Conservation (phyloP, 2,113 vertebrate genomes). For the Cyphomyrus plagiostoma region DNA sequence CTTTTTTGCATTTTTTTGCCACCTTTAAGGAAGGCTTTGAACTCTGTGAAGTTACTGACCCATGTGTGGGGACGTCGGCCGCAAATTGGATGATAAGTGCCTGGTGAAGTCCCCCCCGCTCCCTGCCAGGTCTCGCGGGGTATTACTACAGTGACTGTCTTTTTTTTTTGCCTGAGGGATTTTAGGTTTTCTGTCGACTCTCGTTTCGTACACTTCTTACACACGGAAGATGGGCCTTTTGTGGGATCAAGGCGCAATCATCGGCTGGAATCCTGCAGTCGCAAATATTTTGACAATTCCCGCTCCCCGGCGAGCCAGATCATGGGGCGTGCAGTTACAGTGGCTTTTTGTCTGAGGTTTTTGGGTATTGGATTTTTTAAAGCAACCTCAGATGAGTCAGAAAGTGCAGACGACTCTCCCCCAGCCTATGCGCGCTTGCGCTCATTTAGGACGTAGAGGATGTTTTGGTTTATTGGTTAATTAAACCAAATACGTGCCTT, state of each 20-base stretch:
- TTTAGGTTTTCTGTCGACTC: conserved; percentile 70
- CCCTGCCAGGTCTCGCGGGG: conserved; percentile 75
- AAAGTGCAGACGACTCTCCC: conserved; percentile 13
- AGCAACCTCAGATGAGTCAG: conserved; percentile 32
- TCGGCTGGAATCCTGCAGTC: conserved; percentile 57
- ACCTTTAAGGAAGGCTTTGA: conserved; percentile 57
- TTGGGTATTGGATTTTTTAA: conserved; percentile 13
- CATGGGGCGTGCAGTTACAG: conserved; percentile 32
- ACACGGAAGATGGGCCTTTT: conserved; percentile 71
- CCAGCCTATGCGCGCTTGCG: conserved; percentile 16
- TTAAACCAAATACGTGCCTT: conserved; percentile 40
- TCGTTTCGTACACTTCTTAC: conserved; percentile 68
- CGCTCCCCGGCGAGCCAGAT: conserved; percentile 48
- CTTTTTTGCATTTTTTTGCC: conserved; percentile 55
- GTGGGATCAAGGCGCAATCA: conserved; percentile 50
- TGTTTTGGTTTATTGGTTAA: conserved; percentile 51
- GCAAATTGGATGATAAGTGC: conserved; percentile 76
- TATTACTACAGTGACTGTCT: conserved; percentile 73
- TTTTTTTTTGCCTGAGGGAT: conserved; percentile 71
- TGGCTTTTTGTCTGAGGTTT: conserved; percentile 15
- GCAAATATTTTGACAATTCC: conserved; percentile 65
- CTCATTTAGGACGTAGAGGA: conserved; percentile 38
- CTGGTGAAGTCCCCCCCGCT: conserved; percentile 71
- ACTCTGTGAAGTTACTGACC: conserved; percentile 68
- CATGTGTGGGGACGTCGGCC: conserved; percentile 68